Conservation (phyloP, 2,113 vertebrate species). For the Promerops cafer region DNA sequence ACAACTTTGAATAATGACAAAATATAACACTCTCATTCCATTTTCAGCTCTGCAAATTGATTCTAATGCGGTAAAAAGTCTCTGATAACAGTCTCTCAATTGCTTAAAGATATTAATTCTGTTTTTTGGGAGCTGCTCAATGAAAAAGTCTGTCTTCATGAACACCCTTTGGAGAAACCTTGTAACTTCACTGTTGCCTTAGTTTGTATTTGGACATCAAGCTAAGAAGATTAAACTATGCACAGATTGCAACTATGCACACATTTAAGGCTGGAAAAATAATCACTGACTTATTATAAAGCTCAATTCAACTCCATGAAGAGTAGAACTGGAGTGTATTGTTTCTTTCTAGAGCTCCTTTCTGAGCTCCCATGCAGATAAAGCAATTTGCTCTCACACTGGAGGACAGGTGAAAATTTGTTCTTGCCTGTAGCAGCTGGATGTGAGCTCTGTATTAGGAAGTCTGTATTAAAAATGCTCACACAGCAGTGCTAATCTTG, state of each 20-base stretch:
- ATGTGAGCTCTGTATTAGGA: neutral
- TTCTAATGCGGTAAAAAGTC: neutral
- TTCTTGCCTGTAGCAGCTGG: conserved; percentile 29
- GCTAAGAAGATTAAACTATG: neutral
- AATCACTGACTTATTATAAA: neutral
- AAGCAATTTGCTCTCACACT: neutral
- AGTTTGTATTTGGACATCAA: neutral
- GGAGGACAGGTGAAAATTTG: conserved; percentile 39
- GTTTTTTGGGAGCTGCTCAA: neutral
- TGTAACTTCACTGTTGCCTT: neutral
- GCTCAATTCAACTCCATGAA: neutral
- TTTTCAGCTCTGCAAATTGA: neutral
- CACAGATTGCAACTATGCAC: neutral
- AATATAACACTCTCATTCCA: neutral
- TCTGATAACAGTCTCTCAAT: neutral
- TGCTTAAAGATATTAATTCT: neutral
- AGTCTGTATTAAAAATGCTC: neutral
- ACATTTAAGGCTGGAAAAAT: neutral
- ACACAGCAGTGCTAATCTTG: neutral
- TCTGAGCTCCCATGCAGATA: conserved; percentile 23
- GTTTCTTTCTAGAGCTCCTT: neutral
- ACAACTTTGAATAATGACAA: neutral
- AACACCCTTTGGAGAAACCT: neutral
- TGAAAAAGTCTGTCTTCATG: neutral
- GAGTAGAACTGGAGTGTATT: neutral